Evolutionary conservation across 2,797 vertebrate genomes (phyloP), one percentile per base, ranked within the genome.

Genomic region (Salarias fasciatus): DNA sequence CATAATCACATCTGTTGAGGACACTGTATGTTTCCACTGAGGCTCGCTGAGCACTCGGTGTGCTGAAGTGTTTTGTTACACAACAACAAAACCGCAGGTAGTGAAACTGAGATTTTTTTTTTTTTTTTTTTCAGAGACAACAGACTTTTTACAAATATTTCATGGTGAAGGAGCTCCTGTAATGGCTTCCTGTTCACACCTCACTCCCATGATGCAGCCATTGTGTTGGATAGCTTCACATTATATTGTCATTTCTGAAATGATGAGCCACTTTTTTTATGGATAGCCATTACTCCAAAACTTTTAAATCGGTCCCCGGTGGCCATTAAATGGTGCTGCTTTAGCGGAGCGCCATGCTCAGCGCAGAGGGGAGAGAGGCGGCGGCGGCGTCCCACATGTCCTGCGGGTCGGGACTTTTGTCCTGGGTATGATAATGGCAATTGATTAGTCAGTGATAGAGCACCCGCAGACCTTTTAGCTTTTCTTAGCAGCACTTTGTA

Each of bases 371-470:
- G 18, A 50, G 55, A 46, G 45, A 61, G 45, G 57, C 70, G 66
- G 63, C 43, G 1, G 63, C 40, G 15, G 59, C 53, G 1, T 57
- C 53, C 43, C 58, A 42, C 63, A 2, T 8, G 60, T 82, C 80
- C 76, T 76, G 28, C 0, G 47, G 81, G 85, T 68, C 12, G 11
- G 63, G 73, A 83, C 83, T 83, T 82, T 82, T 83, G 81, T 70
- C 49, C 69, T 33, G 0, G 42, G 15, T 58, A 64, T 63, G 65
- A 84, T 90, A 86, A 87, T 82, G 64, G 69, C 72, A 60, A 91
- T 89, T 86, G 87, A 92, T 91, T 84, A 62, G 80, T n/a, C 28
- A 7, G 46, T 69, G 66, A 82, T 82, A 77, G 74, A 74, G 70
- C 74, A 62, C 69, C 63, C 81, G 70, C 75, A 76, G 63, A 85